Evolutionary conservation across 30 jellyfish, hydroid and myxozoan genomes (phyloP), one percentile per base, ranked within the genome.

Genomic region (Turritopsis dohrnii): DNA sequence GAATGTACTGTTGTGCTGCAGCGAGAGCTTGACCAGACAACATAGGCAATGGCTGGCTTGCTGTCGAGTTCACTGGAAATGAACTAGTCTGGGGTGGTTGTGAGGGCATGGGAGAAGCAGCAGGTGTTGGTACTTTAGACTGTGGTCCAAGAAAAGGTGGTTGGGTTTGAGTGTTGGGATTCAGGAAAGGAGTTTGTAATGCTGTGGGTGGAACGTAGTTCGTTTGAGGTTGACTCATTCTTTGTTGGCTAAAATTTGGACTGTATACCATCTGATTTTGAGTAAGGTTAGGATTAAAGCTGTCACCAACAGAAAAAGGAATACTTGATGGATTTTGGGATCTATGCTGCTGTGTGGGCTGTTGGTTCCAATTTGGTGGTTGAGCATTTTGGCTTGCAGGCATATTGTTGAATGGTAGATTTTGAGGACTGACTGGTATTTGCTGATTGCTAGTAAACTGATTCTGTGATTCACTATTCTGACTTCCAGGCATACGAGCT

Each of bases 1-100:
- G 95, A 16, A 88, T 88, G 65, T 88, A 88, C 28, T 88, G 95
- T 52, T 88, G 95, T 1, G 95, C 95, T 1, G 90, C 95, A 53
- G 95, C 81, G 17, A 89, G 89, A 9, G 89, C 95, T 19, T 88
- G 87, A 29, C 72, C 83, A 41, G 84, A 81, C 8, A 88, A 79
- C 29, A 72, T 87, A n/a, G 84, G 90, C 52, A 80, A 87, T 18
- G 85, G 60, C 31, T 52, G n/a, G 8, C 23, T 31, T 17, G 52
- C 1, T 16, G 22, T 30, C 18, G 81, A 22, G 31, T 30, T 8
- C 30, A 18, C 23, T 17, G 17, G 23, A 22, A 20, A 31, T 26
- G 30, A 23, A 22, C 18, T 17, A 17, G 31, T 0, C 52, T 41
- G 31, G 8, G 30, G 3, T 26, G 81, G 1, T 26, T 28, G 81